phyloP scores from a whole-genome alignment of 92 coral and sea anemone genomes.

The Epizoanthus ramosus region DNA sequence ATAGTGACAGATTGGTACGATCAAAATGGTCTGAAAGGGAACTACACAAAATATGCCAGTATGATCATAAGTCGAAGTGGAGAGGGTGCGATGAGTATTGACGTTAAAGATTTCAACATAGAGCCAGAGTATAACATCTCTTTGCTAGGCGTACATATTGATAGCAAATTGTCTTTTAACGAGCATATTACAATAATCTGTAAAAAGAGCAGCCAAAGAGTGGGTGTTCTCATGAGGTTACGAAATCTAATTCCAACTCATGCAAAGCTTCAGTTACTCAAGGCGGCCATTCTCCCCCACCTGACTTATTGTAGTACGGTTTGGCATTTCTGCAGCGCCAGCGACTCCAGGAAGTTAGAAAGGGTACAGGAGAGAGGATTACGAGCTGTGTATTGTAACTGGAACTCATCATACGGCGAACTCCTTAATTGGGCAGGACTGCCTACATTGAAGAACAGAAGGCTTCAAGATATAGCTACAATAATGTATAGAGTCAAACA shows the following conservation, averaged over 20 bases:
- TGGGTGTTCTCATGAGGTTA: neutral
- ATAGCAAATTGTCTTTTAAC: conserved; percentile 25
- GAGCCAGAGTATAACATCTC: conserved; percentile 42
- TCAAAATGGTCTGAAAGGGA: conserved; percentile 22
- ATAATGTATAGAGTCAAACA: too few species aligned
- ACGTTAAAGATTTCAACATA: conserved; percentile 36
- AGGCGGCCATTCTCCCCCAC: too few species aligned
- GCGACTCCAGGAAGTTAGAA: too few species aligned
- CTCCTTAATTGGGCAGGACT: too few species aligned
- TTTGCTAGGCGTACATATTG: conserved; percentile 31
- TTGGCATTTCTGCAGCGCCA: too few species aligned
- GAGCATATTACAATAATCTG: conserved; percentile 29
- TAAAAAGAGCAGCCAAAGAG: conserved; percentile 34
- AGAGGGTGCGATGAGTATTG: conserved; percentile 32
- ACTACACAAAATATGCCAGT: conserved; percentile 30
- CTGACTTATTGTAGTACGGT: too few species aligned
- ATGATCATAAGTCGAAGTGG: conserved; percentile 22
- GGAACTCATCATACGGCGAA: too few species aligned
- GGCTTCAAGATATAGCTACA: too few species aligned
- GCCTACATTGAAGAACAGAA: too few species aligned
- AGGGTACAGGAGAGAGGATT: too few species aligned
- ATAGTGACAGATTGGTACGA: conserved; percentile 32
- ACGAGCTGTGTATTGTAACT: too few species aligned
- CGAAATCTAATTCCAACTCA: neutral
- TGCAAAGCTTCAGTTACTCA: too few species aligned